Conservation (phyloP, 2,888 invertebrate species). For the Aethes cnicana region DNA sequence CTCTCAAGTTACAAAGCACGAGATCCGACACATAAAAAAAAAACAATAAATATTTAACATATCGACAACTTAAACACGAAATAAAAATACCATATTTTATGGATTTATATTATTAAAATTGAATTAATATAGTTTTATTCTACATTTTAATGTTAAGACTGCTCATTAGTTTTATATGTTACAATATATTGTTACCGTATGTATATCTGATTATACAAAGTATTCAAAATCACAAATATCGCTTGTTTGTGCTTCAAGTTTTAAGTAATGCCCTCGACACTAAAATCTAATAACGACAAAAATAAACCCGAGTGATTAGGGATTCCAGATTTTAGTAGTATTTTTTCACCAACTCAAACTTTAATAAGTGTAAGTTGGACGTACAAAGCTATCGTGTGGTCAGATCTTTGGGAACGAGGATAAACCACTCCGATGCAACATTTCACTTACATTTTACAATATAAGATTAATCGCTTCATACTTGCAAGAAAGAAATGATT, state of each 20-base stretch:
- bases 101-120: conserved; percentile 13
- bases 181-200: conserved; percentile 19
- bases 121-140: conserved; percentile 18
- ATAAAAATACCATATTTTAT: conserved; percentile 8
- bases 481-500: too few relatives aligned
- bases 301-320: too few relatives aligned
- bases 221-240: conserved; percentile 23
- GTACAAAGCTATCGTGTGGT: too few relatives aligned
- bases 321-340: too few relatives aligned
- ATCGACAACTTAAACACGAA: conserved; percentile 15
- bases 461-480: too few relatives aligned
- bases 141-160: conserved; percentile 16
- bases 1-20: conserved; percentile 32
- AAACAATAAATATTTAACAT: conserved; percentile 18
- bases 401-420: too few relatives aligned
- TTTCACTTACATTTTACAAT: too few relatives aligned
- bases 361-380: too few relatives aligned
- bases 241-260: conserved; percentile 28
- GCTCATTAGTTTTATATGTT: conserved; percentile 22
- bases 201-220: conserved; percentile 21
- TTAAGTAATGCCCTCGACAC: conserved; percentile 25
- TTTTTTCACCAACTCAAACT: too few relatives aligned
- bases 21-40: conserved; percentile 25
- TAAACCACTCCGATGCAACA: too few relatives aligned
- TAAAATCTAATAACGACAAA: neutral